Base-by-base conservation (phyloP, 1,140 invertebrate genomes). In the Gryllus bimaculatus region DNA sequence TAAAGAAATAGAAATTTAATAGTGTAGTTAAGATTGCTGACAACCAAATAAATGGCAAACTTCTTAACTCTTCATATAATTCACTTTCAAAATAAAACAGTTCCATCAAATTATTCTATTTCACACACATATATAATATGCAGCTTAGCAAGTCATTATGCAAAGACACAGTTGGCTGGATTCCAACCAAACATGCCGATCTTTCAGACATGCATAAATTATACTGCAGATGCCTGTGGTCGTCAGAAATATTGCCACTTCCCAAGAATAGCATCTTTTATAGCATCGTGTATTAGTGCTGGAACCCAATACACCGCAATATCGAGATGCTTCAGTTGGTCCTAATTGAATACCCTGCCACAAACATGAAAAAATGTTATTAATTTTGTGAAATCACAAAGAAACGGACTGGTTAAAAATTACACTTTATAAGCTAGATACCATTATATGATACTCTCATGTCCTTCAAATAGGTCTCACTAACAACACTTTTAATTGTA, bases 291-390 rank as follows among this genome's bases (percentile, higher is more conserved):
- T 96, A 98, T 84, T 95, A n/a, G 93, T 47, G 95, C 94, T 74
- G 96, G 96, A 73, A 98, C 95, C 96, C 96, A 98, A 86, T 98
- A 97, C 76, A 98, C 91, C 94, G n/a, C 95, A 98, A 87, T 96
- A 96, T 81, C 93, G 87, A 48, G 94, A 96, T 13, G 94, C 94
- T 87, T 96, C 95, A 10, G 95, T 96, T 15, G 95, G 91, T 47
- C 95, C 95, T 81, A 96, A 86, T 87, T 96, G 95, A 79, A 96
- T 88, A 77, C 90, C 93, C 93, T 94, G 83, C 13, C 26, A n/a
- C n/a, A 84, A 87, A 82, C 79, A 81, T 83, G 81, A 83, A 80
- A 48, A 8, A 66, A 47, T 0, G 15, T 26, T 73, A 75, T 75
- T 75, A 21, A 8, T 75, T 6, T 39, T 39, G 26, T 39, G 26